Evolutionary conservation across 1,140 invertebrate species (phyloP).

Genomic region (Brachionus paranguensis): DNA sequence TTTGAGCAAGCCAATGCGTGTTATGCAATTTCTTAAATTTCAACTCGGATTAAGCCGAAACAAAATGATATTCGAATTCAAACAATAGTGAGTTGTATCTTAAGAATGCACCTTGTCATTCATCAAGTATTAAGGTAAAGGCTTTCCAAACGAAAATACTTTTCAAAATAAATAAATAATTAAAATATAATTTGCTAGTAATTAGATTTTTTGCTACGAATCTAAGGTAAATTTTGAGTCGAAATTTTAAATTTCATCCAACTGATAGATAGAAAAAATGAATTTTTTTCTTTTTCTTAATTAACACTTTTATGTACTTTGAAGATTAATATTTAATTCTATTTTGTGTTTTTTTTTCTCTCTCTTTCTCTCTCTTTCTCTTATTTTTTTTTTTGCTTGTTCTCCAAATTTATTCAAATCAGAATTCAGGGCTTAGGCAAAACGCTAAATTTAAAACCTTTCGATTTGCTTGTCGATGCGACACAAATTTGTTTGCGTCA

Average conservation of each 20-base stretch:
- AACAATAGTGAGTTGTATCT: not conserved
- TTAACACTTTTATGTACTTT: slow-evolving; percentile 37
- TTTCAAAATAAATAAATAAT: slow-evolving; percentile 26
- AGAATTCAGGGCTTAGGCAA: not conserved
- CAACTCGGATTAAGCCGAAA: slow-evolving; percentile 20
- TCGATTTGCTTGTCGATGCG: not conserved
- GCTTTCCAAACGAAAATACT: not conserved
- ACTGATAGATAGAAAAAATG: not conserved
- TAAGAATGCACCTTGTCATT: slow-evolving; percentile 35
- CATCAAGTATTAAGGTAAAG: slow-evolving; percentile 23
- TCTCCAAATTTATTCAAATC: not conserved
- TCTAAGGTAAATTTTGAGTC: not conserved
- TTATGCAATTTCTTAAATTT: slow-evolving; percentile 36
- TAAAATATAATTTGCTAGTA: slow-evolving; percentile 36
- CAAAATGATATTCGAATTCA: slow-evolving; percentile 15
- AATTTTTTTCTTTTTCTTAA: slow-evolving; percentile 3
- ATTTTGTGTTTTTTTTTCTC: not conserved
- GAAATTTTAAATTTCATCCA: not conserved
- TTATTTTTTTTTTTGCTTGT: not conserved
- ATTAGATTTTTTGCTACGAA: slow-evolving; percentile 29
- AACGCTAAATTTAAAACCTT: not conserved
- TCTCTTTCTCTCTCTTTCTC: not conserved
- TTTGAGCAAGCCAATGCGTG: slow-evolving; percentile 18
- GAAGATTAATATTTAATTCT: slow-evolving; percentile 28
- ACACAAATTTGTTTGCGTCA: not conserved